Conservation (phyloP, 2,888 invertebrate genomes). For the Crepidodera aurea region DNA sequence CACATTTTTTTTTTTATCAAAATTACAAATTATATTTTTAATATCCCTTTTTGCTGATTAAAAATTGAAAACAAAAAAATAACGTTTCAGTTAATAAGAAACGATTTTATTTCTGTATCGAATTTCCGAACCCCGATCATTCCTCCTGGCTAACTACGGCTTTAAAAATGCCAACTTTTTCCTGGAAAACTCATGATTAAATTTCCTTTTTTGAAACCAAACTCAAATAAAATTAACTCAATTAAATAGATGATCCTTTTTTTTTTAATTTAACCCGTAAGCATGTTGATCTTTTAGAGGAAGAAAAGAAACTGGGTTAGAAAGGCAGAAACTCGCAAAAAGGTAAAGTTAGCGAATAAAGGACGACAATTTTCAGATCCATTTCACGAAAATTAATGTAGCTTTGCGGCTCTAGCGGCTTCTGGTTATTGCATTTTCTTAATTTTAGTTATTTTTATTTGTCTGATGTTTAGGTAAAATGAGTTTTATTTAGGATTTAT, state of each 20-base stretch:
- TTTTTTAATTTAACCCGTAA: constrained; percentile 5
- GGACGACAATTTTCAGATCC: constrained; percentile 25
- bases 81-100: no score
- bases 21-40: no score
- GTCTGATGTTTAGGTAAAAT: constrained; percentile 18
- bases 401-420: constrained; percentile 19
- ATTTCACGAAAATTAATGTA: constrained; percentile 24
- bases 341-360: constrained; percentile 24
- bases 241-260: constrained; percentile 5
- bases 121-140: no score
- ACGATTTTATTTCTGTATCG: no score
- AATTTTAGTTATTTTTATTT: constrained; percentile 22
- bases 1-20: no score
- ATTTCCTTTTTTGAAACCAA: background rate
- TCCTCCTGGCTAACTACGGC: no score
- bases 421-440: constrained; percentile 25
- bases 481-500: background rate
- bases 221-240: background rate
- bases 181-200: no score
- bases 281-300: constrained; percentile 4
- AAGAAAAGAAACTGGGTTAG: constrained; percentile 16
- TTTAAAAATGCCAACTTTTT: no score
- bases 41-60: no score
- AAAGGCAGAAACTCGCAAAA: constrained; percentile 11
- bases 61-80: no score